Evolutionary conservation across 2,888 invertebrate species (phyloP).

Genomic region (Latrodectus hesperus): DNA sequence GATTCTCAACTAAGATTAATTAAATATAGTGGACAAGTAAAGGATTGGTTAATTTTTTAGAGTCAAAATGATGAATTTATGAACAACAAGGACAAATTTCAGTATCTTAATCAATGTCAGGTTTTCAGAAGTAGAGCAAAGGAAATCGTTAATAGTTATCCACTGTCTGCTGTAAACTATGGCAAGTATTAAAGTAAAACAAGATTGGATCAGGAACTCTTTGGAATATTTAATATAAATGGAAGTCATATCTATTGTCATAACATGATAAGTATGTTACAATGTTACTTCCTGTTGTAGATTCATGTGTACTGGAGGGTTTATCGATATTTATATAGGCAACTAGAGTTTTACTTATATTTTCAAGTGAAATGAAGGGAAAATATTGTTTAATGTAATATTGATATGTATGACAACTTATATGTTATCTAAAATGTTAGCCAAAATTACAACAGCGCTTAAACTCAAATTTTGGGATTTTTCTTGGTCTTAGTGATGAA

Average conservation of each 20-base stretch:
- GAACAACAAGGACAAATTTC: neutral
- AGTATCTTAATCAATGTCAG: neutral
- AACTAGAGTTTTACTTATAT: too few species aligned
- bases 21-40: conserved; percentile 12
- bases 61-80: neutral
- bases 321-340: neutral
- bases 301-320: conserved; percentile 11
- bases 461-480: too few species aligned
- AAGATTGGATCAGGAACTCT: neutral
- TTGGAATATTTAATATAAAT: conserved; percentile 1
- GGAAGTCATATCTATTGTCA: conserved; percentile 4
- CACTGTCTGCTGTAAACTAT: neutral
- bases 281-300: neutral
- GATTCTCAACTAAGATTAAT: conserved; percentile 7
- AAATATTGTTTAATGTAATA: too few species aligned
- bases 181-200: neutral
- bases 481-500: too few species aligned
- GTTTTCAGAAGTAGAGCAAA: neutral
- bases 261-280: neutral
- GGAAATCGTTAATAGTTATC: neutral
- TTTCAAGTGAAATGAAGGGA: too few species aligned
- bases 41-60: neutral
- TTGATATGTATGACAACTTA: too few species aligned
- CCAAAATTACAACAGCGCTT: too few species aligned
- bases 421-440: too few species aligned